Evolutionary conservation across 2,888 invertebrate genomes (phyloP).

Genomic region (Cyaniris semiargus): DNA sequence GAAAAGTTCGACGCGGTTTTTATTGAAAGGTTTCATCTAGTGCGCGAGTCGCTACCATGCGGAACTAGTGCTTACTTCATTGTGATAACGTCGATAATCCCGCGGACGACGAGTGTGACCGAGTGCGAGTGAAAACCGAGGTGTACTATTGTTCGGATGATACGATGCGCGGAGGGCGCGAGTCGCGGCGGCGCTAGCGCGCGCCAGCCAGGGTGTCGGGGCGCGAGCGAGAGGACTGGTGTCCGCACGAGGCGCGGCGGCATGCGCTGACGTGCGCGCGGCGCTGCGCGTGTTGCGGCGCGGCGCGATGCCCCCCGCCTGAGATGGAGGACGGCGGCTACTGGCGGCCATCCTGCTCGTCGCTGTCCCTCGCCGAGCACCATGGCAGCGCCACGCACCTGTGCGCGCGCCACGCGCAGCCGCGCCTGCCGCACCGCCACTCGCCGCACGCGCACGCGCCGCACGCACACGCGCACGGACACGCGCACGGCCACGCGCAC

Average conservation of each 20-base stretch:
- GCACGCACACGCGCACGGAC: slow-evolving; percentile 60
- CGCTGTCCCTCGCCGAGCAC: slow-evolving; percentile 75
- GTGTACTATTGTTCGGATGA: slow-evolving; percentile 55
- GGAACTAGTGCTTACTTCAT: slow-evolving; percentile 39
- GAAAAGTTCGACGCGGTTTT: slow-evolving; percentile 41
- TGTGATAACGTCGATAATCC: slow-evolving; percentile 23
- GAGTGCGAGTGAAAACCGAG: slow-evolving; percentile 40
- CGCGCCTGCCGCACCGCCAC: slow-evolving; percentile 67
- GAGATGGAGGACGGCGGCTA: slow-evolving; percentile 78
- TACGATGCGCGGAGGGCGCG: slow-evolving; percentile 69
- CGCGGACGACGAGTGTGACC: slow-evolving; percentile 37
- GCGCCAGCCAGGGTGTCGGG: slow-evolving; percentile 75
- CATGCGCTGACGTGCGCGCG: slow-evolving; percentile 78
- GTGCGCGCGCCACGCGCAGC: slow-evolving; percentile 72
- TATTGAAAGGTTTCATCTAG: slow-evolving; percentile 23
- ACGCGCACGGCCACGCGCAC: slow-evolving; percentile 71
- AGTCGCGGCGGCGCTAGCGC: slow-evolving; percentile 66
- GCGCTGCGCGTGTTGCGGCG: slow-evolving; percentile 79
- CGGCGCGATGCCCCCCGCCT: slow-evolving; percentile 76
- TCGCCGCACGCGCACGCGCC: slow-evolving; percentile 59
- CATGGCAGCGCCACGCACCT: slow-evolving; percentile 73
- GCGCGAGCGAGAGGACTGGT: slow-evolving; percentile 78
- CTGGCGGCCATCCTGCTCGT: slow-evolving; percentile 77
- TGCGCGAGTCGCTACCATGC: slow-evolving; percentile 37
- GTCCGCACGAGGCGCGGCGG: slow-evolving; percentile 78